Percentiles rank a stretch among this genome's conserved stretches.
Conservation (phyloP, 2,113 vertebrate genomes). For the Anser brachyrhynchus region DNA sequence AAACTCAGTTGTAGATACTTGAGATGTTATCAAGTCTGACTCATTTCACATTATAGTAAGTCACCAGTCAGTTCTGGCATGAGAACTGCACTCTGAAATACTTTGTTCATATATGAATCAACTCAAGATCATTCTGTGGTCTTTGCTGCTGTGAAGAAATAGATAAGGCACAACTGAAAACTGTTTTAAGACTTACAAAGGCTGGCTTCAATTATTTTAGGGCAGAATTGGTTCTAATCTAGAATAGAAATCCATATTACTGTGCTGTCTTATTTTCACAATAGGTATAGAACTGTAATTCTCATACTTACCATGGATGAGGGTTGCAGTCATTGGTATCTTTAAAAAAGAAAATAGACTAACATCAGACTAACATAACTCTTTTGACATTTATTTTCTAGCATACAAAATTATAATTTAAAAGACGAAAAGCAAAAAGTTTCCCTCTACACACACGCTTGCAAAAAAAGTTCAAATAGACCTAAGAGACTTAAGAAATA, state of each 20-base stretch:
- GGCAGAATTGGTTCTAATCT: neutral
- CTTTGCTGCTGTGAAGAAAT: neutral
- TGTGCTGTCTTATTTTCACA: neutral
- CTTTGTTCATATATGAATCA: neutral
- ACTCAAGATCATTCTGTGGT: neutral
- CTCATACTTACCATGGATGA: slow-evolving; percentile 88
- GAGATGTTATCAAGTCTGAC: neutral
- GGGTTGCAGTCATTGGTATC: slow-evolving; percentile 95
- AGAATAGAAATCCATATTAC: neutral
- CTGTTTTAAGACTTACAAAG: neutral
- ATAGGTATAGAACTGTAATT: neutral
- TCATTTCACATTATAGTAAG: neutral
- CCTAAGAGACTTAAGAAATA: neutral
- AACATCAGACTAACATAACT: neutral
- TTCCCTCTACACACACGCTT: neutral
- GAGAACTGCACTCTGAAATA: neutral
- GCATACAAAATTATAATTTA: neutral
- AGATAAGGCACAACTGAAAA: neutral
- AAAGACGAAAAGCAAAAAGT: neutral
- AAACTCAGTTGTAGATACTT: neutral
- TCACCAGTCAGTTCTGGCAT: neutral
- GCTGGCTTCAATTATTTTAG: neutral
- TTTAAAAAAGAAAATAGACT: slow-evolving; percentile 46
- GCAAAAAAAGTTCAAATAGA: neutral
- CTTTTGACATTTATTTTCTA: neutral